Conservation (phyloP, 2,888 invertebrate species). For the Euproctis similis region DNA sequence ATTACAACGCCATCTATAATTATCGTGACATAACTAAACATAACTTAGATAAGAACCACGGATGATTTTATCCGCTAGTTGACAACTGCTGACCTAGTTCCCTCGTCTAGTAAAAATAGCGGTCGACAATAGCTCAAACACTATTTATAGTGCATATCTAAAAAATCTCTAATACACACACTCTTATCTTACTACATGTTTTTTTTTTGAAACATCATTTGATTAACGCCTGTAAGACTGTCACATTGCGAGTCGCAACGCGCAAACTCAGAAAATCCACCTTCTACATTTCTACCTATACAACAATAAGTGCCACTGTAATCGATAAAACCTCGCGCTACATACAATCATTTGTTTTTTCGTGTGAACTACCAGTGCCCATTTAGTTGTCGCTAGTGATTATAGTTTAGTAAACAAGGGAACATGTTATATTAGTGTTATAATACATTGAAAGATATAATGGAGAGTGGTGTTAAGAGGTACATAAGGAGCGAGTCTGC, state of each 20-base stretch:
- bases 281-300: conserved; percentile 23
- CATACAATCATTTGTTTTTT: conserved; percentile 43
- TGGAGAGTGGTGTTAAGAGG: conserved; percentile 61
- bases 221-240: conserved; percentile 20
- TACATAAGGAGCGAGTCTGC: conserved; percentile 68
- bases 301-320: conserved; percentile 27
- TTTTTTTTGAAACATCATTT: conserved; percentile 30
- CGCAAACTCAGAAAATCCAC: conserved; percentile 44
- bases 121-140: conserved; percentile 68
- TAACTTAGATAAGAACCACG: conserved; percentile 33
- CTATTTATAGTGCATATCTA: conserved; percentile 70
- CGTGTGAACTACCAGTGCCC: conserved; percentile 42
- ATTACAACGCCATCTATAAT: conserved; percentile 30
- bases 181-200: conserved; percentile 44
- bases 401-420: conserved; percentile 70
- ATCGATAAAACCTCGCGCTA: conserved; percentile 35
- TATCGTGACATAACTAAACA: conserved; percentile 17
- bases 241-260: conserved; percentile 26
- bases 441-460: conserved; percentile 31
- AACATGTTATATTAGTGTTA: conserved; percentile 57
- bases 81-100: conserved; percentile 63
- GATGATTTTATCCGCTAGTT: conserved; percentile 33
- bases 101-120: conserved; percentile 70
- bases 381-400: conserved; percentile 55
- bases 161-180: conserved; percentile 52